phyloP scores from a whole-genome alignment of 2,113 vertebrate species.

The Bufo gargarizans region DNA sequence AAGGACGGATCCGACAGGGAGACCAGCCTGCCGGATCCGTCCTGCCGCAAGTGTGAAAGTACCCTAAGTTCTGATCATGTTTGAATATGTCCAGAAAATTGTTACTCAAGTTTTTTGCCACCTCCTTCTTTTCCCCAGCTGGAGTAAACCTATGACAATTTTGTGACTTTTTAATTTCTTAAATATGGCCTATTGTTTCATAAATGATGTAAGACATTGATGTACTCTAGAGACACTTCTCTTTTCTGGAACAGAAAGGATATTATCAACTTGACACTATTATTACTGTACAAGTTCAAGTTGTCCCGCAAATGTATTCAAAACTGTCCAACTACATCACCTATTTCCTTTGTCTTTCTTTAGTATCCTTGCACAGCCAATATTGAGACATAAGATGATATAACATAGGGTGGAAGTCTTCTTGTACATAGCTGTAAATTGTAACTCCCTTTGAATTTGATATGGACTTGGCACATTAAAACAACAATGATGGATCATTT shows the following conservation, averaged over 20 bases:
- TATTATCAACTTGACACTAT: neutral
- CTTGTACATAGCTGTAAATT: neutral
- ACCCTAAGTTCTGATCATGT: too few species aligned
- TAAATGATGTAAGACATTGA: neutral
- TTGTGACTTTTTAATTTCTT: too few species aligned
- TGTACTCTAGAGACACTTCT: neutral
- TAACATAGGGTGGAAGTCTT: neutral
- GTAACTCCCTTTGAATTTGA: neutral
- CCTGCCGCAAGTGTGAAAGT: too few species aligned
- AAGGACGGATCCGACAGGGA: too few species aligned
- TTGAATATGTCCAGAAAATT: too few species aligned
- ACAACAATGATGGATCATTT: too few species aligned
- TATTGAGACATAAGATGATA: neutral
- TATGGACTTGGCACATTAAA: neutral
- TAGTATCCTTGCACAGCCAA: neutral
- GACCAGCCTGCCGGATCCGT: too few species aligned
- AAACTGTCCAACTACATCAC: neutral
- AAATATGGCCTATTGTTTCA: neutral
- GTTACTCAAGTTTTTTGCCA: too few species aligned
- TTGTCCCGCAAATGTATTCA: neutral
- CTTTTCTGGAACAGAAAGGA: neutral
- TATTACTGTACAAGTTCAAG: constrained; percentile 21
- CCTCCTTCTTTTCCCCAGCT: too few species aligned
- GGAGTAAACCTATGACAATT: too few species aligned
- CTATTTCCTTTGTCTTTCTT: neutral